Conservation (phyloP, 2,888 invertebrate genomes). For the Argyra leucocephala region DNA sequence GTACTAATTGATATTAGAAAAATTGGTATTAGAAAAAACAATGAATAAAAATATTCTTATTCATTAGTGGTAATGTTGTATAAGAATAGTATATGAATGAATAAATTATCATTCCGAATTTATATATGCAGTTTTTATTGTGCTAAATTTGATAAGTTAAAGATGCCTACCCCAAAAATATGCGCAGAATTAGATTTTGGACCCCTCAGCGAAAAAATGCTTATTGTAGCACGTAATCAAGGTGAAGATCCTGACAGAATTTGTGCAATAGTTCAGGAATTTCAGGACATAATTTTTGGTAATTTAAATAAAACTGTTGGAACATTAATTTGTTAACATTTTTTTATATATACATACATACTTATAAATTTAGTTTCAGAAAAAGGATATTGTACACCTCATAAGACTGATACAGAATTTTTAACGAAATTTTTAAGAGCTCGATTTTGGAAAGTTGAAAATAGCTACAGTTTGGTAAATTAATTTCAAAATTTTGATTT, state of each 20-base stretch:
- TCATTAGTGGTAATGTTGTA: no score
- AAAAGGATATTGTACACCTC: constrained; percentile 62
- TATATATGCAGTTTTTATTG: no score
- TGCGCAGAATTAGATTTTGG: constrained; percentile 50
- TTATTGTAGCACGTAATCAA: constrained; percentile 54
- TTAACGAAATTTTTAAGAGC: constrained; percentile 65
- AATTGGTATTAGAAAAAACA: no score
- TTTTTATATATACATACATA: constrained; percentile 6
- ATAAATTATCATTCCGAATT: no score
- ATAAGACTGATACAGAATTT: constrained; percentile 66
- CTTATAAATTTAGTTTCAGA: constrained; percentile 53
- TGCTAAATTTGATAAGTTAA: no score
- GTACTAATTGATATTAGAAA: no score
- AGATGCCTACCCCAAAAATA: constrained; percentile 24
- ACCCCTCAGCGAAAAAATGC: constrained; percentile 54
- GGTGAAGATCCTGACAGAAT: constrained; percentile 64
- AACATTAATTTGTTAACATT: constrained; percentile 5
- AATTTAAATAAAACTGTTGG: constrained; percentile 23
- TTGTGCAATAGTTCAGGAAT: constrained; percentile 58
- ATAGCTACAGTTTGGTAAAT: constrained; percentile 67
- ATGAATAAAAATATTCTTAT: no score
- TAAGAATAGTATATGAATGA: no score
- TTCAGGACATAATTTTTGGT: constrained; percentile 68
- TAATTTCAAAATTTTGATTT: constrained; percentile 20
- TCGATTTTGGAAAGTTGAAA: constrained; percentile 59